Evolutionary conservation across 2,888 invertebrate species (phyloP).

Genomic region (Rhingia rostrata): DNA sequence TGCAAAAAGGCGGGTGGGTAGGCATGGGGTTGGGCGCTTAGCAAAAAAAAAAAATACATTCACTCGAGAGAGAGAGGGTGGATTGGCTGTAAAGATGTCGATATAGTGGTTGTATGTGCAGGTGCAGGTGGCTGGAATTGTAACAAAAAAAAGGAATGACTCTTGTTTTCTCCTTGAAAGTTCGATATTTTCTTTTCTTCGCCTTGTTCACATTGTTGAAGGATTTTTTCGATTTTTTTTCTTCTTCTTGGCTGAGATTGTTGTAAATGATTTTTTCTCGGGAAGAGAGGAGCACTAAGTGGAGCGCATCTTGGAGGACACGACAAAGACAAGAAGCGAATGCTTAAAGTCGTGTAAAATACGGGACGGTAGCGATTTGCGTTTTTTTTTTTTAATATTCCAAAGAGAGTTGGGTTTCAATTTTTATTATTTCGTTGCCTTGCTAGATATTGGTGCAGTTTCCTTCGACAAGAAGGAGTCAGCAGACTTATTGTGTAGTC

Average conservation of each 20-base stretch:
- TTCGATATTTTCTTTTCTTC: constrained; percentile 33
- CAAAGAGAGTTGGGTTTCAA: constrained; percentile 17
- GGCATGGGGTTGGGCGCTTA: background rate
- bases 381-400: constrained; percentile 43
- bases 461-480: constrained; percentile 21
- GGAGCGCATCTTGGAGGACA: constrained; percentile 56
- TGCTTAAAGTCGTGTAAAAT: constrained; percentile 57
- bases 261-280: constrained; percentile 17
- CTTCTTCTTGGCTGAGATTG: background rate
- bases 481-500: constrained; percentile 34
- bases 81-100: constrained; percentile 13
- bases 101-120: constrained; percentile 33
- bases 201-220: constrained; percentile 29
- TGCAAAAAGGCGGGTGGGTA: background rate
- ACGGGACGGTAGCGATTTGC: constrained; percentile 30
- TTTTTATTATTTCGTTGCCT: constrained; percentile 35
- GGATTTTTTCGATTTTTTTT: constrained; percentile 11
- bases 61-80: background rate
- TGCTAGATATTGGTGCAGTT: constrained; percentile 11
- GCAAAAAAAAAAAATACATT: no score
- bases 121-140: constrained; percentile 62
- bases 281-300: background rate
- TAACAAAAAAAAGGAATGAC: constrained; percentile 10
- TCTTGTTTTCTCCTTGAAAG: constrained; percentile 27
- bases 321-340: constrained; percentile 38